These are phyloP conservation scores for Apodemia hepburni DNA, from an alignment of 2,888 invertebrate species.

Conservation along the genomic window DNA sequence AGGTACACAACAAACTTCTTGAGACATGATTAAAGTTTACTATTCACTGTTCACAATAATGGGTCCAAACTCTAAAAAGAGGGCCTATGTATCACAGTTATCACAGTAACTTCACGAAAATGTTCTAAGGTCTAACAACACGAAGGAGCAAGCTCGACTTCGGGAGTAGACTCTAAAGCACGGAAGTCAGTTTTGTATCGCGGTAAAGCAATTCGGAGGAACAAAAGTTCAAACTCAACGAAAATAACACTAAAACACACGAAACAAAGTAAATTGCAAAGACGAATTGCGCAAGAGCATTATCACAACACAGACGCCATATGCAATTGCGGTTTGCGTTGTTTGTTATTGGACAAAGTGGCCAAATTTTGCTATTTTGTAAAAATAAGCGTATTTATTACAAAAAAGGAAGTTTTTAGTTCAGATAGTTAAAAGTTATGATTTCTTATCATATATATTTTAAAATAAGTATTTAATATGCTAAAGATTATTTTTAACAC, in stretches of 20 bases:
- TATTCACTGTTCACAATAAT: neutral
- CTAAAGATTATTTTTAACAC: no score
- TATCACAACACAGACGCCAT: no score
- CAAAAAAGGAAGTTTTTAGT: no score
- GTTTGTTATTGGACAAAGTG: no score
- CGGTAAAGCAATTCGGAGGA: neutral
- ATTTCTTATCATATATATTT: no score
- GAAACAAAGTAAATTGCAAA: no score
- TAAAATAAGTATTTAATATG: no score
- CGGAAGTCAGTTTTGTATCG: neutral
- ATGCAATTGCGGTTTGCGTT: no score
- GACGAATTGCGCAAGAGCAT: no score
- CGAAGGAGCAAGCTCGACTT: conserved; percentile 1
- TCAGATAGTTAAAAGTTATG: no score
- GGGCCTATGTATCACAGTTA: neutral
- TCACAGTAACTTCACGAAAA: neutral
- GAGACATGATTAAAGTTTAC: neutral
- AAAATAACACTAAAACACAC: neutral
- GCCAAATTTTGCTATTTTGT: no score
- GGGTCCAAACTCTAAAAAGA: neutral
- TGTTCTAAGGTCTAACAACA: neutral
- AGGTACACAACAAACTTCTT: conserved; percentile 1
- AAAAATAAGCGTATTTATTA: no score
- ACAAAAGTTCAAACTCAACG: neutral
- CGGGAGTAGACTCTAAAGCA: neutral